Conservation (phyloP, 2,797 vertebrate genomes). For the Coregonus sp. region DNA sequence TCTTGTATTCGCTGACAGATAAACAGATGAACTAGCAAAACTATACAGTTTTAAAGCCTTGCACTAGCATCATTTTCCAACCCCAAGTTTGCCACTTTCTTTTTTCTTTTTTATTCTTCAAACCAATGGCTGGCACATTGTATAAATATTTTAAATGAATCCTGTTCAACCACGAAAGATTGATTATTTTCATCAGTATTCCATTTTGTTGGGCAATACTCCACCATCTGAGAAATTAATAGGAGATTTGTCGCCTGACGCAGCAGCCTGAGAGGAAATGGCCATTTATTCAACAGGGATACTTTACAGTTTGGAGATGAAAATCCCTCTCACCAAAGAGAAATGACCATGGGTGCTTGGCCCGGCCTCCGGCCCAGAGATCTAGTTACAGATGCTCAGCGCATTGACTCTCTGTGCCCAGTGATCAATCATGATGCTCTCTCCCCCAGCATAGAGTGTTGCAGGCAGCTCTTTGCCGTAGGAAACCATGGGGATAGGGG, state of each 20-base stretch:
- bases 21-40: neutral
- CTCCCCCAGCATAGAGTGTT: neutral
- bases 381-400: slow-evolving; percentile 18
- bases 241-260: slow-evolving; percentile 14
- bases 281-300: slow-evolving; percentile 22
- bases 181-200: slow-evolving; percentile 45
- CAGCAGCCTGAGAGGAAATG: neutral
- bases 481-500: neutral
- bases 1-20: neutral
- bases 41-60: neutral
- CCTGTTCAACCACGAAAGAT: slow-evolving; percentile 25
- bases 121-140: neutral
- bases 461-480: neutral
- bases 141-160: slow-evolving; percentile 19
- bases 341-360: neutral
- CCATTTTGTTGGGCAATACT: slow-evolving; percentile 11
- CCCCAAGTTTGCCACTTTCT: slow-evolving; percentile 17
- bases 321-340: slow-evolving; percentile 2
- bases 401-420: neutral
- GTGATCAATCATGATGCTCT: slow-evolving; percentile 5
- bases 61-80: neutral
- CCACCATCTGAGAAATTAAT: slow-evolving; percentile 20
- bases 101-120: slow-evolving; percentile 20
- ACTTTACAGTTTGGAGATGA: slow-evolving; percentile 18
- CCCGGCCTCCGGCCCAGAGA: neutral